Evolutionary conservation across 2,888 invertebrate genomes (phyloP).

Genomic region (Gortyna flavago): DNA sequence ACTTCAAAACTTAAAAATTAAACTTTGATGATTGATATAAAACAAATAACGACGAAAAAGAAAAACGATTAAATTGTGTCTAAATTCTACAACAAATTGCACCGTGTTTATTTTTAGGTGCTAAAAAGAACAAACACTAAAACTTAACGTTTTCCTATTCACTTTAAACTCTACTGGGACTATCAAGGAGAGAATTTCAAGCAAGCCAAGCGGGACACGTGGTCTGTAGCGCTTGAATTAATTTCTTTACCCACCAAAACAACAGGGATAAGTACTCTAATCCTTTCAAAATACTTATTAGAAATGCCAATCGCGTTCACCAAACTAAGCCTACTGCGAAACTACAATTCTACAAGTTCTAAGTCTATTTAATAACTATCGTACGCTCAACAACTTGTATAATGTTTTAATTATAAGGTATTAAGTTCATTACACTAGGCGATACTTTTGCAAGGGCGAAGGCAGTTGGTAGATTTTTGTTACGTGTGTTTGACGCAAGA

Average conservation of each 20-base stretch:
- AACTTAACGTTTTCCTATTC: slow-evolving; percentile 41
- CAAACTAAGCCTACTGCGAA: slow-evolving; percentile 62
- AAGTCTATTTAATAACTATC: slow-evolving; percentile 54
- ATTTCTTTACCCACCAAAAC: slow-evolving; percentile 38
- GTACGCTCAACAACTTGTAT: slow-evolving; percentile 61
- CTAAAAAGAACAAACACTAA: slow-evolving; percentile 39
- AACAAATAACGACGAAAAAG: slow-evolving; percentile 25
- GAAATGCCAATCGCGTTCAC: slow-evolving; percentile 51
- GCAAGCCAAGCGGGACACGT: slow-evolving; percentile 59
- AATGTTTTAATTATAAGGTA: slow-evolving; percentile 43
- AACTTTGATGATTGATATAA: slow-evolving; percentile 1
- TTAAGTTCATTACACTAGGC: slow-evolving; percentile 46
- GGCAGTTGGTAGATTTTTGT: slow-evolving; percentile 48
- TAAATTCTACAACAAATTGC: slow-evolving; percentile 49
- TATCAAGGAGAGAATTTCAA: slow-evolving; percentile 42
- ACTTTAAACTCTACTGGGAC: slow-evolving; percentile 55
- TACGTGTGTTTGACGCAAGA: background rate
- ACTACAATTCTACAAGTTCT: slow-evolving; percentile 65
- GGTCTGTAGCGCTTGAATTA: slow-evolving; percentile 59
- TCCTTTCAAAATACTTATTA: slow-evolving; percentile 49
- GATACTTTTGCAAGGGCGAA: slow-evolving; percentile 55
- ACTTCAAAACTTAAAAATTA: slow-evolving; percentile 1
- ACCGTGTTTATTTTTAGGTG: slow-evolving; percentile 40
- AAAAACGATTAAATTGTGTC: slow-evolving; percentile 13
- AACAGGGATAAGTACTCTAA: slow-evolving; percentile 27